These are phyloP conservation scores for Fistularia tabacaria DNA, from an alignment of 2,797 vertebrate genomes.

Conservation along the genomic window DNA sequence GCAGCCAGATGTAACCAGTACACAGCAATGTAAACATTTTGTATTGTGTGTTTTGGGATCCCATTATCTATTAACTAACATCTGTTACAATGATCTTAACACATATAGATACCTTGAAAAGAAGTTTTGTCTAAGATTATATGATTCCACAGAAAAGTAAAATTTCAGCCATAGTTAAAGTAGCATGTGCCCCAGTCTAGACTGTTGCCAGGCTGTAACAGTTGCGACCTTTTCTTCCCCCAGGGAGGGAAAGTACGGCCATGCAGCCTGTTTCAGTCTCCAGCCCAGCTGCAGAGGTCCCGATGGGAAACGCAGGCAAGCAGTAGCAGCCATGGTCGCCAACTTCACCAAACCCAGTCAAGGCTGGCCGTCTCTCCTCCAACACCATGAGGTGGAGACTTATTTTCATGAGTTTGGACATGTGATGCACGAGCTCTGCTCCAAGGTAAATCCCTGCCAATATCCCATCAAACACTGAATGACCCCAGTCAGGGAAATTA, in stretches of 20 bases:
- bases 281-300: conserved; percentile 85
- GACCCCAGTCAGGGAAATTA: neutral
- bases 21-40: too few relatives aligned
- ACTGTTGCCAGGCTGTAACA: neutral
- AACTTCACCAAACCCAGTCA: conserved; percentile 83
- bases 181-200: neutral
- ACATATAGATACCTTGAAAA: too few relatives aligned
- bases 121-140: too few relatives aligned
- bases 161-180: neutral
- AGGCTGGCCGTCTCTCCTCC: conserved; percentile 81
- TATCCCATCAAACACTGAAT: too few relatives aligned
- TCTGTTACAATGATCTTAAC: too few relatives aligned
- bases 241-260: conserved; percentile 94
- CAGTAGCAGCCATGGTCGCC: conserved; percentile 89
- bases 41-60: too few relatives aligned
- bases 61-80: too few relatives aligned
- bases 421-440: conserved; percentile 95
- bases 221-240: conserved; percentile 3
- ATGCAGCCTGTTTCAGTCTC: conserved; percentile 92
- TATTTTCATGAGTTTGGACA: conserved; percentile 97
- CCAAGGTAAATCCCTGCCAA: conserved; percentile 74
- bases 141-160: neutral
- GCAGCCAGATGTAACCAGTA: too few relatives aligned
- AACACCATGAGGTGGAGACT: conserved; percentile 92
- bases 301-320: conserved; percentile 81